These are phyloP conservation scores for Pomacea maculata DNA, from an alignment of 1,140 invertebrate genomes.

Conservation along the genomic window DNA sequence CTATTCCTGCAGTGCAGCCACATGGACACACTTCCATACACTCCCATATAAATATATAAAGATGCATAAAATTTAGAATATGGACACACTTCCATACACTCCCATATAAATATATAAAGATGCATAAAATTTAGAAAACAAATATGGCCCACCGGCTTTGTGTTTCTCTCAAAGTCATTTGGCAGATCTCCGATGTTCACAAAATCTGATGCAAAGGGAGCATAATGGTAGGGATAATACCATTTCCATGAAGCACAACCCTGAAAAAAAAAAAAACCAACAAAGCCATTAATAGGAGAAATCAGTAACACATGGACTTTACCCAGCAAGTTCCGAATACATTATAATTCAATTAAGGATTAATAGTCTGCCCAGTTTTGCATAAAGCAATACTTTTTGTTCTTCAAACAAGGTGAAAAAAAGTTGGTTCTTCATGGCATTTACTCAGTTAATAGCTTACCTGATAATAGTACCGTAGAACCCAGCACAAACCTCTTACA, in stretches of 20 bases:
- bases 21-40: not conserved
- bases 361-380: not conserved
- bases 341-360: not conserved
- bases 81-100: not conserved
- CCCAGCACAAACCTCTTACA: slow-evolving; percentile 96
- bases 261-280: slow-evolving; percentile 56
- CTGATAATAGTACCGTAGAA: slow-evolving; percentile 97
- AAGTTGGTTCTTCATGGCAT: not conserved
- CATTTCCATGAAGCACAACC: slow-evolving; percentile 99
- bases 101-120: not conserved
- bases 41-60: not conserved
- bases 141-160: slow-evolving; percentile 78
- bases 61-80: not conserved
- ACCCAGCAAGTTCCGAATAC: not conserved
- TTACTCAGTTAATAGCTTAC: slow-evolving; percentile 47
- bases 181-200: slow-evolving; percentile 86
- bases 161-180: slow-evolving; percentile 88
- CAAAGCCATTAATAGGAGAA: not conserved
- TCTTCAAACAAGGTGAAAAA: not conserved
- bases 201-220: slow-evolving; percentile 99
- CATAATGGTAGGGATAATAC: slow-evolving; percentile 99
- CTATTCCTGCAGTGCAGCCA: not conserved
- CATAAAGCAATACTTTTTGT: not conserved
- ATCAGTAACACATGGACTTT: not conserved
- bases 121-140: not conserved